Conservation (phyloP, 2,888 invertebrate species). For the Metacarcinus magister region DNA sequence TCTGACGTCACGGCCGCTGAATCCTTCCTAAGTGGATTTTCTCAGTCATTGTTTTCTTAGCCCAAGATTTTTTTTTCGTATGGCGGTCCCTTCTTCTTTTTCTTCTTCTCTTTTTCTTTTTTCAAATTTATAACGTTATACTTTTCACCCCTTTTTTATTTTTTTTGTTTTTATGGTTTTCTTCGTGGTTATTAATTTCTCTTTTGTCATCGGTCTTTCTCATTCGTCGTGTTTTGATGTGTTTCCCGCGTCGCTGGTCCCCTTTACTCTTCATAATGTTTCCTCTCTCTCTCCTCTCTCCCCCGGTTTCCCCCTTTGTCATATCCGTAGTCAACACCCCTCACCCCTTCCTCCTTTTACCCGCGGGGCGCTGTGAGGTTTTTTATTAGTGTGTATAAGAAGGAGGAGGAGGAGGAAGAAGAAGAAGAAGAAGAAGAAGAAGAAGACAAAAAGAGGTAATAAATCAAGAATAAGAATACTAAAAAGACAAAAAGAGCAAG, state of each 20-base stretch:
- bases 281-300: not conserved
- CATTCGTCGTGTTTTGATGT: not conserved
- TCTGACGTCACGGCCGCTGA: not conserved
- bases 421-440: not conserved
- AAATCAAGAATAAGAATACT: not conserved
- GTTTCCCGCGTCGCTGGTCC: not conserved
- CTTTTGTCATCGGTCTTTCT: not conserved
- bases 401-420: not conserved
- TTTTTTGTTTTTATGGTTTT: not conserved
- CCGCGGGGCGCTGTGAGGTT: not conserved
- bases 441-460: not conserved
- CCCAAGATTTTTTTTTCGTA: not conserved
- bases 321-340: not conserved
- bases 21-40: slow-evolving; percentile 4
- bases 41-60: not conserved
- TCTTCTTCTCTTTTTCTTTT: not conserved
- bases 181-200: not conserved
- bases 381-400: not conserved
- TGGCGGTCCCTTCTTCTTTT: not conserved
- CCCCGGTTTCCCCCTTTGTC: not conserved
- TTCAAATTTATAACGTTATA: too few species aligned
- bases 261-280: slow-evolving; percentile 14
- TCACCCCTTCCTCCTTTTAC: not conserved
- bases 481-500: too few species aligned
- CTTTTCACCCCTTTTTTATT: too few species aligned